Percentiles rank a stretch among this genome's conserved stretches.
These are phyloP conservation scores for Mormyrus iriodes DNA, from an alignment of 2,113 vertebrate species.

Conservation along the genomic window DNA sequence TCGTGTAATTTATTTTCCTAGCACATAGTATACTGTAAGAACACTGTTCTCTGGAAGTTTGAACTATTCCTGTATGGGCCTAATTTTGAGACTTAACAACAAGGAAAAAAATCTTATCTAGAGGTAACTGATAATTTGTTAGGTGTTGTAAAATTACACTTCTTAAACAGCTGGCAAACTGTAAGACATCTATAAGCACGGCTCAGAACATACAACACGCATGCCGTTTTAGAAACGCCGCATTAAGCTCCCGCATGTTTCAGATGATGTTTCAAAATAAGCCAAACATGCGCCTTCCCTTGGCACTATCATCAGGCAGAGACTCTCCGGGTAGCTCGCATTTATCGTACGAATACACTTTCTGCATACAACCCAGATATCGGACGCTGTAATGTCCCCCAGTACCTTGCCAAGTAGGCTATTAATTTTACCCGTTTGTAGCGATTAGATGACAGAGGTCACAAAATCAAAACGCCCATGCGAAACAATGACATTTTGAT, in stretches of 20 bases:
- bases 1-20: no score
- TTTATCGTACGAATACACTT: not conserved
- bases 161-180: not conserved
- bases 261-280: not conserved
- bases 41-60: no score
- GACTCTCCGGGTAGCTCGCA: not conserved
- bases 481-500: not conserved
- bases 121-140: not conserved
- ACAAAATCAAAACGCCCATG: not conserved
- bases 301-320: not conserved
- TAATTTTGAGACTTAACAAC: not conserved
- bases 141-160: not conserved
- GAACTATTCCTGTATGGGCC: not conserved
- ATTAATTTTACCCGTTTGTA: not conserved
- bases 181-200: not conserved
- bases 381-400: not conserved
- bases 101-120: not conserved
- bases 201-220: not conserved
- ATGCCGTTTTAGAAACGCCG: not conserved
- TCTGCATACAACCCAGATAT: not conserved
- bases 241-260: not conserved
- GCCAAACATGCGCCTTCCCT: not conserved
- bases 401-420: not conserved
- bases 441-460: not conserved
- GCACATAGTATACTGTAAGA: no score